Evolutionary conservation across 1,140 invertebrate genomes (phyloP).

Genomic region (Thalassaphorura encarpata): DNA sequence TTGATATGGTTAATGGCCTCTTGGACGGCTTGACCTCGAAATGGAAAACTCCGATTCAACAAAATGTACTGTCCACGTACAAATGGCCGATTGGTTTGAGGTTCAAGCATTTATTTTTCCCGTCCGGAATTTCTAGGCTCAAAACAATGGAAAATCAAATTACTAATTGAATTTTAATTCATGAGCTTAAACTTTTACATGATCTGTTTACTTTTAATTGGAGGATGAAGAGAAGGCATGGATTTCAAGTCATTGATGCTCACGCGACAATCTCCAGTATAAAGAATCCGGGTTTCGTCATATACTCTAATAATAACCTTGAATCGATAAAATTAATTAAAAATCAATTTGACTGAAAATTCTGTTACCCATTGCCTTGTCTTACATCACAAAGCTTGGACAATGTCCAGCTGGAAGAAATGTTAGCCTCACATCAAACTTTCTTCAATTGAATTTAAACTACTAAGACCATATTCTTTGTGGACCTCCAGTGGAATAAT

Average conservation of each 20-base stretch:
- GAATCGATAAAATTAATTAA: neutral
- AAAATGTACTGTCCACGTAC: conserved; percentile 63
- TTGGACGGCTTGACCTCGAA: neutral
- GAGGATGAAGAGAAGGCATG: conserved; percentile 44
- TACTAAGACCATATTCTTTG: neutral
- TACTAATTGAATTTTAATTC: conserved; percentile 27
- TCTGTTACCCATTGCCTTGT: neutral
- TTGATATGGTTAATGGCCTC: conserved; percentile 35
- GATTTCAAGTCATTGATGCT: conserved; percentile 44
- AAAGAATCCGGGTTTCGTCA: conserved; percentile 44
- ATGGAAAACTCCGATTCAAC: conserved; percentile 33
- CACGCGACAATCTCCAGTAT: conserved; percentile 61
- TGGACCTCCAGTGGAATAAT: conserved; percentile 38
- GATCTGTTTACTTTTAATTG: neutral
- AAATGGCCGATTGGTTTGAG: conserved; percentile 49
- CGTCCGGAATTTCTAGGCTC: too few relatives aligned
- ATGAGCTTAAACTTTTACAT: neutral
- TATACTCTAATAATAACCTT: conserved; percentile 51
- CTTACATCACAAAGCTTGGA: conserved; percentile 56
- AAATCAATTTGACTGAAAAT: neutral
- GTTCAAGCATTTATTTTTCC: too few relatives aligned
- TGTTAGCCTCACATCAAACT: conserved; percentile 41
- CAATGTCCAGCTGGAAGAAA: conserved; percentile 57
- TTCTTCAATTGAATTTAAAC: too few relatives aligned
- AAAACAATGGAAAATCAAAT: conserved; percentile 24